These are phyloP conservation scores for Pemphredon lugubris DNA, from an alignment of 2,888 invertebrate species.

Conservation along the genomic window DNA sequence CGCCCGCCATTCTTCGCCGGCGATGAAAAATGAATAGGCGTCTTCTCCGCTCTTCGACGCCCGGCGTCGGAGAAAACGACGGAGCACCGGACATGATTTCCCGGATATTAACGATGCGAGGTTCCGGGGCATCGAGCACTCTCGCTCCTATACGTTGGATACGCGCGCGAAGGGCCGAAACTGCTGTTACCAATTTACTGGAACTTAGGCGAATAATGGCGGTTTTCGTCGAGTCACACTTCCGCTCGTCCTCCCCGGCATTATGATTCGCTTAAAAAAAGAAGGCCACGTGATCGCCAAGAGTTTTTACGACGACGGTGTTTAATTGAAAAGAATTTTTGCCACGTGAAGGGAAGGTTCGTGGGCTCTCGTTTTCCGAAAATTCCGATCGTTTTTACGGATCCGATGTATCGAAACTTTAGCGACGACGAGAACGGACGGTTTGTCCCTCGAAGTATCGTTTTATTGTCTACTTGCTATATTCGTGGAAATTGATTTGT, in stretches of 20 bases:
- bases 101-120: conserved; percentile 63
- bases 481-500: conserved; percentile 27
- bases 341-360: not conserved
- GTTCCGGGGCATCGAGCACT: conserved; percentile 56
- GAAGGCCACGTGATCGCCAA: not conserved
- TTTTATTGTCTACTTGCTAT: conserved; percentile 6
- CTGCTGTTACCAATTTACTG: conserved; percentile 52
- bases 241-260: conserved; percentile 30
- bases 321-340: no score
- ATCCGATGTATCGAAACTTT: no score
- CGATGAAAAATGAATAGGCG: conserved; percentile 61
- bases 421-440: no score
- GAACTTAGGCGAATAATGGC: conserved; percentile 47
- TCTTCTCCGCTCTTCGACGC: conserved; percentile 37
- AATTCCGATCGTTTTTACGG: not conserved
- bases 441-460: not conserved
- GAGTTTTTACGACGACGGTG: not conserved
- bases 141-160: conserved; percentile 19
- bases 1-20: conserved; percentile 40
- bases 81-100: conserved; percentile 59
- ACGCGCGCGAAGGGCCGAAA: not conserved
- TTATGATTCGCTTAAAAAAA: not conserved
- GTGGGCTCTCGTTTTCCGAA: not conserved
- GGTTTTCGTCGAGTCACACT: conserved; percentile 46
- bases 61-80: conserved; percentile 8